These are phyloP conservation scores for Onychostoma macrolepis DNA, from an alignment of 2,113 vertebrate species.

Conservation along the genomic window DNA sequence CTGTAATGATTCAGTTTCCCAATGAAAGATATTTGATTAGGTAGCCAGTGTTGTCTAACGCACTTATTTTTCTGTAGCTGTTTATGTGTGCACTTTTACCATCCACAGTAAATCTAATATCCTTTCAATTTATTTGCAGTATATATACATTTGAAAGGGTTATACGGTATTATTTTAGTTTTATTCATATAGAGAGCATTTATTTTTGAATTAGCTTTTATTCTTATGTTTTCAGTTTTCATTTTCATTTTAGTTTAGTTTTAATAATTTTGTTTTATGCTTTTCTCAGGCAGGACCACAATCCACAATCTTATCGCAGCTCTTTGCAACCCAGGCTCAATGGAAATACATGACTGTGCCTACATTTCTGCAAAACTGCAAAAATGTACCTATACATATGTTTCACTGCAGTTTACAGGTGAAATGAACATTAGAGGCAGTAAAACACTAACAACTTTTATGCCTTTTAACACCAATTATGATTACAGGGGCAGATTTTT, in stretches of 20 bases:
- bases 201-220: background rate
- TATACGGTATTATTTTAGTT: background rate
- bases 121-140: background rate
- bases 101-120: background rate
- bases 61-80: background rate
- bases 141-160: background rate
- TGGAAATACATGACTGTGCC: too few species aligned
- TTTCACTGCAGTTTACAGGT: too few species aligned
- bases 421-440: too few species aligned
- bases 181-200: background rate
- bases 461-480: too few species aligned
- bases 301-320: too few species aligned
- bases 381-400: too few species aligned
- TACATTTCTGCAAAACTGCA: too few species aligned
- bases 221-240: background rate
- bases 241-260: background rate
- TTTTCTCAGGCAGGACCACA: too few species aligned
- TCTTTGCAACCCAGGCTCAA: too few species aligned
- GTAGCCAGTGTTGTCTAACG: background rate
- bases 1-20: conserved; percentile 14
- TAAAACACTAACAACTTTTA: too few species aligned
- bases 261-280: too few species aligned
- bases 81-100: background rate
- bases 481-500: too few species aligned
- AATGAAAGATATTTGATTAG: background rate